phyloP scores from a whole-genome alignment of 1,140 invertebrate species.

The Nasonia vitripennis region DNA sequence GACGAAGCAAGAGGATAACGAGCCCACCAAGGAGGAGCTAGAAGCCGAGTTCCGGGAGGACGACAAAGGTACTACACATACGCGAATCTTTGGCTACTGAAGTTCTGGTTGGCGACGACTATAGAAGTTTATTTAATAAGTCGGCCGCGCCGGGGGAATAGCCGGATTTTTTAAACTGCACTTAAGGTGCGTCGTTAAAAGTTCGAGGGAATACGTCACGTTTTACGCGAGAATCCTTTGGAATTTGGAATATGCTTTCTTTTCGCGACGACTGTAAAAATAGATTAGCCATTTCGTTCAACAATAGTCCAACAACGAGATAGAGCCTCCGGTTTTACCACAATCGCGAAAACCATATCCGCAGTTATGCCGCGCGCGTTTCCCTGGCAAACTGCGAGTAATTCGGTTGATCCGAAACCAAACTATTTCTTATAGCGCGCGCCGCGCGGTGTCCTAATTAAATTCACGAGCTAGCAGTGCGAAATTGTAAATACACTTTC shows the following conservation, averaged over 20 bases:
- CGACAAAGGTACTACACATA: constrained; percentile 80
- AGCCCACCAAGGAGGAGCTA: constrained; percentile 82
- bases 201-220: background rate
- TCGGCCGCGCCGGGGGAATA: too few species aligned
- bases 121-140: too few species aligned
- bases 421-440: background rate
- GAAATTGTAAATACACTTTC: background rate
- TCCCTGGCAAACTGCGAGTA: background rate
- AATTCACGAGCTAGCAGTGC: background rate
- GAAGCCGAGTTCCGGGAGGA: constrained; percentile 83
- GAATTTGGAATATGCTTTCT: background rate
- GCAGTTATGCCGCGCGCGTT: background rate
- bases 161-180: background rate
- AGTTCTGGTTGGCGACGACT: too few species aligned
- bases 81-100: background rate
- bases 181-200: background rate
- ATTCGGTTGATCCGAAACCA: background rate
- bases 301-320: too few species aligned
- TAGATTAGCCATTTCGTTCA: too few species aligned
- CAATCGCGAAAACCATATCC: too few species aligned
- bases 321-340: too few species aligned
- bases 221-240: too few species aligned
- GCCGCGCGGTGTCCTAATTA: background rate
- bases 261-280: too few species aligned
- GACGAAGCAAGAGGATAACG: constrained; percentile 70